These are phyloP conservation scores for Ooceraea biroi DNA, from an alignment of 1,140 invertebrate genomes.

Conservation along the genomic window DNA sequence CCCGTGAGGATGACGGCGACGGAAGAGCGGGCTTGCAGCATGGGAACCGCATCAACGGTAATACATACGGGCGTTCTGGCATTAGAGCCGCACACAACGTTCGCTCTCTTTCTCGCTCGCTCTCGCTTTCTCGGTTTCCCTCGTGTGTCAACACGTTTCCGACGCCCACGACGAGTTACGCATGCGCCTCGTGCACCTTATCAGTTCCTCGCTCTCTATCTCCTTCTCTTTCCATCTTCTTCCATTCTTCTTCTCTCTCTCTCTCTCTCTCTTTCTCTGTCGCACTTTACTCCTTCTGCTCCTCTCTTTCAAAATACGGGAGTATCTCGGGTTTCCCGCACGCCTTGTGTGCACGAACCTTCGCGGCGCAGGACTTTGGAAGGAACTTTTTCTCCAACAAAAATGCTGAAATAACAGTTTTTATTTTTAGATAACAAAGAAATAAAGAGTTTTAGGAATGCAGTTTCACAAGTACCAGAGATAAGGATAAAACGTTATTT, in stretches of 20 bases:
- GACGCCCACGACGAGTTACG: conserved; percentile 72
- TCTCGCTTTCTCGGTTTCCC: conserved; percentile 66
- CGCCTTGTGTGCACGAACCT: background rate
- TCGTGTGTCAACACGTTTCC: conserved; percentile 73
- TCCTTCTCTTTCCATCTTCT: conserved; percentile 48
- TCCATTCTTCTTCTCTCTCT: conserved; percentile 16
- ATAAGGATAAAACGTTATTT: background rate
- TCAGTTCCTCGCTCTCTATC: conserved; percentile 60
- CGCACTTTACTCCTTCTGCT: conserved; percentile 41
- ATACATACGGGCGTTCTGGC: conserved; percentile 65
- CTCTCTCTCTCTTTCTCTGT: conserved; percentile 48
- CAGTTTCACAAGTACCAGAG: background rate
- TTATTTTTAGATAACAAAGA: background rate
- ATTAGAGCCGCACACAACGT: conserved; percentile 57
- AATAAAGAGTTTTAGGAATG: background rate
- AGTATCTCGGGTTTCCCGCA: background rate
- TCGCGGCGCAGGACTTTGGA: background rate
- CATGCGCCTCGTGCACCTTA: conserved; percentile 71
- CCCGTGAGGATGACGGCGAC: conserved; percentile 6
- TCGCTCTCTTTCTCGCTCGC: conserved; percentile 22
- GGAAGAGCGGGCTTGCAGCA: conserved; percentile 52
- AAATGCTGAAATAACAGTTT: background rate
- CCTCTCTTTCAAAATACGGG: conserved; percentile 21
- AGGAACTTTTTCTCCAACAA: background rate
- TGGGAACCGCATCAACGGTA: conserved; percentile 68